Base-by-base conservation (phyloP, 2,888 invertebrate genomes). In the Drosophila ochracea region DNA sequence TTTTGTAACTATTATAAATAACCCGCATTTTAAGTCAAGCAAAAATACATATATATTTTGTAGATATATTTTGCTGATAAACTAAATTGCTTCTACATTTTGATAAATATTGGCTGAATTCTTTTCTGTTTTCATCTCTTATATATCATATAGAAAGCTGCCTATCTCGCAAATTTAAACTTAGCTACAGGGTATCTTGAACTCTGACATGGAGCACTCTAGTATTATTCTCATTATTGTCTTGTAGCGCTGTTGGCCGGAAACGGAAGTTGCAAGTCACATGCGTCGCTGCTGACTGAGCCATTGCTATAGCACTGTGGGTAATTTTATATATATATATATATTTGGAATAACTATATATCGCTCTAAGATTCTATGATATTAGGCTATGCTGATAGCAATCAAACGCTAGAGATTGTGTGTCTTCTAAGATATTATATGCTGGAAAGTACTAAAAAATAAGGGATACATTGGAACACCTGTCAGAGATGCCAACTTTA, bases 231-330 rank as follows among this genome's bases (percentile, higher is more conserved):
- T 33, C 31, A 28, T 37, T 55, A 50, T 52, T 49, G 49, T 62
- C 69, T 63, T 78, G 69, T 68, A 54, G 66, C 69, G 61, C 55
- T 65, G 65, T 57, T 74, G 69, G 53, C 68, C 86, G 89, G 84
- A 89, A 84, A 73, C 84, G 84, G 87, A 85, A 84, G 82, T 84
- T 76, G 80, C 88, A 89, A 82, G 80, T 84, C 80, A 82, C 84
- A 82, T 85, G 90, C 89, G 87, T 85, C 80, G 80, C 69, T 68
- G 74, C 43, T 83, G 80, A 69, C 71, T 65, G 70, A 11, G 28
- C 53, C 30, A 1, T 25, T 9, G 31, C 31, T 9, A 31, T 31
- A 9, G 53, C 31, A 31, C 53, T 31, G 21, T 31, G 31, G 52
- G 16, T 16, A 25, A 49, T 16, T 49, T 41, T 63, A 47, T n/a